Conservation (phyloP, 1,140 invertebrate species). For the Centruroides vittatus region DNA sequence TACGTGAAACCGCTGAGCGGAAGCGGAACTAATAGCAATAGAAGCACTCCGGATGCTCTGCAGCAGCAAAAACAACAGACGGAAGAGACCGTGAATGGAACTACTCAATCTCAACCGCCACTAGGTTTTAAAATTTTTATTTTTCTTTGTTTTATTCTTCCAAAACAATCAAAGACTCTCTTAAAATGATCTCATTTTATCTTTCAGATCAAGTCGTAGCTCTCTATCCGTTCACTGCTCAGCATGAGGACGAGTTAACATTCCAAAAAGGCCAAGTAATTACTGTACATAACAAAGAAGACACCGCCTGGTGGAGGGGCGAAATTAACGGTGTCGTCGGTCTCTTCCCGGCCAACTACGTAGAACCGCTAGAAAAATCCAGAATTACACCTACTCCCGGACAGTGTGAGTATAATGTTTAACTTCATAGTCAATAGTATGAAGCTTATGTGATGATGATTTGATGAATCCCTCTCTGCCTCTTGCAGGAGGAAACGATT, state of each 20-base stretch:
- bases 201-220: constrained; percentile 75
- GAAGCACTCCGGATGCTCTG: constrained; percentile 18
- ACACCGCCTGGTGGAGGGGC: constrained; percentile 92
- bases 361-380: constrained; percentile 35
- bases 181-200: constrained; percentile 1
- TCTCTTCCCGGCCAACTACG: constrained; percentile 86
- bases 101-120: too few relatives aligned
- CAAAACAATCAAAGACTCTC: too few relatives aligned
- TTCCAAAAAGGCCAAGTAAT: constrained; percentile 87
- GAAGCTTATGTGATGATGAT: not conserved
- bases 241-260: constrained; percentile 84
- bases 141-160: too few relatives aligned
- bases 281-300: constrained; percentile 74
- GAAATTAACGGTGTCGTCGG: constrained; percentile 38
- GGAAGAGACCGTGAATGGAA: too few relatives aligned
- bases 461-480: not conserved
- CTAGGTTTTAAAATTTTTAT: too few relatives aligned
- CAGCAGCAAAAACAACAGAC: not conserved
- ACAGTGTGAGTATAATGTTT: constrained; percentile 8
- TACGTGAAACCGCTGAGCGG: constrained; percentile 70
- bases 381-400: not conserved
- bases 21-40: constrained; percentile 22
- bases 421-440: not conserved
- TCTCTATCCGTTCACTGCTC: constrained; percentile 78
- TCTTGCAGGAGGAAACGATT: too few relatives aligned